phyloP scores from a whole-genome alignment of 2,113 vertebrate species.

The Erinaceus europaeus region DNA sequence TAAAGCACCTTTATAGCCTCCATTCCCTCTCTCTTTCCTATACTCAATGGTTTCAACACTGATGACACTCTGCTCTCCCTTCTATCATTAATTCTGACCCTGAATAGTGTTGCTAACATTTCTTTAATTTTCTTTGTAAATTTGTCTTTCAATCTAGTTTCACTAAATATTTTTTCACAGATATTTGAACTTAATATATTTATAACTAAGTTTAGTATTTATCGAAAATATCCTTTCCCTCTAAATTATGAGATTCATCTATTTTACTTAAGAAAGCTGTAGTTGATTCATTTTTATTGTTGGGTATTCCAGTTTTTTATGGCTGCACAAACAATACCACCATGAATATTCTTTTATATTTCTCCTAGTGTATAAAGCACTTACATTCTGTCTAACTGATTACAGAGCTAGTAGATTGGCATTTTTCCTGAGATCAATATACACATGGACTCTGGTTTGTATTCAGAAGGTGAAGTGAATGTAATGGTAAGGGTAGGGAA shows the following conservation, averaged over 20 bases:
- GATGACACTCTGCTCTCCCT: neutral
- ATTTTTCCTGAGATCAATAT: neutral
- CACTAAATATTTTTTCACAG: neutral
- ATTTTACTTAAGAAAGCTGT: neutral
- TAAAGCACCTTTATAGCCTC: neutral
- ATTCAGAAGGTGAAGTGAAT: constrained; percentile 4
- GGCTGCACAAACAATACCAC: neutral
- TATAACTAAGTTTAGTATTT: neutral
- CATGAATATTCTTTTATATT: neutral
- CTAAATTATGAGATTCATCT: neutral
- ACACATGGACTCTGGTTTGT: neutral
- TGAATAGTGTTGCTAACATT: too few species aligned
- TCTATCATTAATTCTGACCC: too few species aligned
- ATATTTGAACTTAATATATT: neutral
- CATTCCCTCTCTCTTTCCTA: neutral
- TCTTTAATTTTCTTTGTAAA: too few species aligned
- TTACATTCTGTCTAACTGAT: neutral
- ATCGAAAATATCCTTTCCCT: neutral
- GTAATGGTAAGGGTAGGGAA: neutral
- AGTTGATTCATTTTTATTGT: neutral
- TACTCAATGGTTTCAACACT: neutral
- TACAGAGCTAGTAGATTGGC: neutral
- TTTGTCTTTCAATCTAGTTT: neutral
- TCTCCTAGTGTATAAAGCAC: neutral
- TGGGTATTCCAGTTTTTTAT: neutral